Percentiles rank a stretch among this genome's conserved stretches.
phyloP scores from a whole-genome alignment of 2,797 vertebrate genomes.

The Xiphophorus birchmanni region DNA sequence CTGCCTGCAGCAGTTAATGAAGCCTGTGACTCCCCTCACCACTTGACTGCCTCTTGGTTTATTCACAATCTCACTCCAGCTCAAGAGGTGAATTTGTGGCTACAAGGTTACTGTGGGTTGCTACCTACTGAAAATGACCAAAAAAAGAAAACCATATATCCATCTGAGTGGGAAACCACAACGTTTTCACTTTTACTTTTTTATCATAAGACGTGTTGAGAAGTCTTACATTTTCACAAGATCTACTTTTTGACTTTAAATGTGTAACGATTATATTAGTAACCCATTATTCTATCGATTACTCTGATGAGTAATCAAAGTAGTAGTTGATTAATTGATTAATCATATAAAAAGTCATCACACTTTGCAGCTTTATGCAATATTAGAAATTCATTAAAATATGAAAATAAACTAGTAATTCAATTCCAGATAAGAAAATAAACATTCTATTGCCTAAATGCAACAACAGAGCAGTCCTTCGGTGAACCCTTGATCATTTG shows the following conservation, averaged over 20 bases:
- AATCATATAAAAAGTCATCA: no score
- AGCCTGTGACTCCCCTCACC: conserved; percentile 68
- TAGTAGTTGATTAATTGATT: no score
- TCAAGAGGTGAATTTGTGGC: conserved; percentile 78
- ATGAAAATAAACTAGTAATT: no score
- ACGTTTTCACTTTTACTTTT: background rate
- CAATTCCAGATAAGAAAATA: no score
- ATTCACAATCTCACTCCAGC: conserved; percentile 69
- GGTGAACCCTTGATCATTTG: no score
- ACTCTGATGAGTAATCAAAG: no score
- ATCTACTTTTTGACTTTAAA: background rate
- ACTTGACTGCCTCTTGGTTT: conserved; percentile 75
- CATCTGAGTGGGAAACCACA: background rate
- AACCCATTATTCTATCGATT: no score
- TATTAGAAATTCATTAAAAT: no score
- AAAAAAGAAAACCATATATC: background rate
- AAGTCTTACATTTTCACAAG: background rate
- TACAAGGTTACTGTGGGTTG: conserved; percentile 77
- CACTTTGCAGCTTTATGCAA: no score
- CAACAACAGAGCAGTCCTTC: no score
- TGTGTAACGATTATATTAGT: background rate
- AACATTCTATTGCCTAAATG: no score
- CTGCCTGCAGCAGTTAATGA: conserved; percentile 79
- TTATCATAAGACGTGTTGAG: background rate
- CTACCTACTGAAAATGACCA: conserved; percentile 24